Percentiles rank a stretch among this genome's conserved stretches.
phyloP scores from a whole-genome alignment of 2,113 vertebrate genomes.

The Serinus canaria region DNA sequence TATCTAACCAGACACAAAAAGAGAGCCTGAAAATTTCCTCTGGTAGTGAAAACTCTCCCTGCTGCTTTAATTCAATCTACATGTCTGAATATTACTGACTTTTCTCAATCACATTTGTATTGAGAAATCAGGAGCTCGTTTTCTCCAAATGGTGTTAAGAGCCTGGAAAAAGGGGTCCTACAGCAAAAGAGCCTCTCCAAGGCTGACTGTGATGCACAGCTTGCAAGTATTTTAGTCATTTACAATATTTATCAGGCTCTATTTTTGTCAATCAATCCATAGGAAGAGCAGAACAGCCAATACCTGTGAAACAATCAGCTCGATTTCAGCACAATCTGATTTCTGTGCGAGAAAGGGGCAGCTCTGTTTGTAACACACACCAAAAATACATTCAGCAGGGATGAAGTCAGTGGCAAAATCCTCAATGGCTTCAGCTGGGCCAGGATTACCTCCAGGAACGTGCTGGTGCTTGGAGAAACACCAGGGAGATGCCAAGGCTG shows the following conservation, averaged over 20 bases:
- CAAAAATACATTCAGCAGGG: background rate
- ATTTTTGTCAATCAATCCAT: background rate
- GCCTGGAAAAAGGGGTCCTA: background rate
- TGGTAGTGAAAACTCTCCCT: background rate
- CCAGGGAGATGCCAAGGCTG: background rate
- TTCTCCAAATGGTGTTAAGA: background rate
- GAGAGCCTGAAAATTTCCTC: background rate
- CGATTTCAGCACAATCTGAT: accelerated
- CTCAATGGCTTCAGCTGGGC: background rate
- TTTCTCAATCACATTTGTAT: slow-evolving; percentile 5
- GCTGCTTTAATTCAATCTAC: background rate
- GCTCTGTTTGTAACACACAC: background rate
- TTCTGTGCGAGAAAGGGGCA: background rate
- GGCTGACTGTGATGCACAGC: background rate
- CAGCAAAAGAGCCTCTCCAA: background rate
- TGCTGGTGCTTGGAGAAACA: background rate
- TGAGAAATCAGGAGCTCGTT: background rate
- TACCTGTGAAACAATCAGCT: background rate
- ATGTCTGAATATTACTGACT: background rate
- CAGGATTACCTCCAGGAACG: background rate
- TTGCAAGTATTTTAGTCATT: background rate
- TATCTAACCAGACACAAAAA: background rate
- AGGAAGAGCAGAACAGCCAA: background rate
- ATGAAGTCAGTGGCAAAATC: background rate
- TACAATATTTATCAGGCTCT: background rate